phyloP scores from a whole-genome alignment of 2,797 vertebrate genomes.

The Aldrovandia affinis region DNA sequence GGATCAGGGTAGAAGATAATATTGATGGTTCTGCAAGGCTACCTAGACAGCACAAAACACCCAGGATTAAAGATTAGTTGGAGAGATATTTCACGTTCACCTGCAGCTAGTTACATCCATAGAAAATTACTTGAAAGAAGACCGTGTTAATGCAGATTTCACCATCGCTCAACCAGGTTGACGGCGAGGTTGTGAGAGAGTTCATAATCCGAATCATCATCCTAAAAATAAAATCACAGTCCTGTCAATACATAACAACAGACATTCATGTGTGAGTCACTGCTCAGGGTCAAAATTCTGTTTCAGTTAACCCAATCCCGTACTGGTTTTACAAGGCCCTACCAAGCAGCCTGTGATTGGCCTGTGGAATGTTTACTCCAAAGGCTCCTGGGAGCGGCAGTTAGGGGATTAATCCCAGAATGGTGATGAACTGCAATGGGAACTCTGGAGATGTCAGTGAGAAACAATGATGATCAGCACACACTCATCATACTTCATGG shows the following conservation, averaged over 20 bases:
- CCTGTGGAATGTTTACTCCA: not conserved
- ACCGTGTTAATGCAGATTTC: not conserved
- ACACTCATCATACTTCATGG: not conserved
- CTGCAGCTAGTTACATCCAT: not conserved
- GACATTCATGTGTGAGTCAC: not conserved
- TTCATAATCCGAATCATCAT: not conserved
- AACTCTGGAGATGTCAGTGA: not conserved
- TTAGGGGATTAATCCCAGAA: not conserved
- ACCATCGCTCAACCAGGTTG: not conserved
- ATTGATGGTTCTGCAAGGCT: not conserved
- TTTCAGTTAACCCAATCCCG: not conserved
- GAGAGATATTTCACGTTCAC: not conserved
- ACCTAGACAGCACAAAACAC: not conserved
- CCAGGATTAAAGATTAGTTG: not conserved
- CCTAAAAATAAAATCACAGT: not conserved
- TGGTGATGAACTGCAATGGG: not conserved
- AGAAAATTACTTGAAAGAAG: not conserved
- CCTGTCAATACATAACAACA: not conserved
- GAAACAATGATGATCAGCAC: not conserved
- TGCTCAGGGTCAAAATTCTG: not conserved
- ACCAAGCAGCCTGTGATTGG: not conserved
- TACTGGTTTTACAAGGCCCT: not conserved
- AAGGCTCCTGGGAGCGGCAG: slow-evolving; percentile 1
- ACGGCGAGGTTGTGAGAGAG: not conserved
- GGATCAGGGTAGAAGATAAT: not conserved